Conservation (phyloP, 2,797 vertebrate species). For the Parambassis ranga region DNA sequence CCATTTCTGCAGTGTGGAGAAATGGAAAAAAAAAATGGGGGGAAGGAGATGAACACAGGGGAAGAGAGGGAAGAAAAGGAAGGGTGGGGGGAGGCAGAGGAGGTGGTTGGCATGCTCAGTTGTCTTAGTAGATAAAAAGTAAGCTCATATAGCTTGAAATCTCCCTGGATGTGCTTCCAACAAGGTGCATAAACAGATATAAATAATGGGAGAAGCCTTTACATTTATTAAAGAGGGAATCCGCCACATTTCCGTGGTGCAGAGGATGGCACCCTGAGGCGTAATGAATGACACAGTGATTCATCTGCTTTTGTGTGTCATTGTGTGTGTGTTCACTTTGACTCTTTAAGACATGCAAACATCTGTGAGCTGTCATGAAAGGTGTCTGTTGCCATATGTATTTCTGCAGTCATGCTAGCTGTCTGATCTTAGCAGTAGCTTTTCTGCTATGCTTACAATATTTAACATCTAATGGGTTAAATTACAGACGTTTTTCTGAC, state of each 20-base stretch:
- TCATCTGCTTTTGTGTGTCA: slow-evolving; percentile 38
- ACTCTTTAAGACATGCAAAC: slow-evolving; percentile 31
- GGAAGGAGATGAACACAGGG: slow-evolving; percentile 18
- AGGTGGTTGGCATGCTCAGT: slow-evolving; percentile 48
- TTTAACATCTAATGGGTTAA: too few species aligned
- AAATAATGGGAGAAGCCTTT: slow-evolving; percentile 65
- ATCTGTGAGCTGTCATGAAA: slow-evolving; percentile 48
- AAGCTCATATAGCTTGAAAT: slow-evolving; percentile 80
- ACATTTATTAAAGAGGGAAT: slow-evolving; percentile 69
- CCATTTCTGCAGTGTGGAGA: slow-evolving; percentile 65
- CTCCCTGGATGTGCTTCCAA: slow-evolving; percentile 71
- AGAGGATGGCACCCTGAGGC: slow-evolving; percentile 58
- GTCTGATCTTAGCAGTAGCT: slow-evolving; percentile 13
- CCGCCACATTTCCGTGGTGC: slow-evolving; percentile 43
- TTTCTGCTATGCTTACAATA: too few species aligned
- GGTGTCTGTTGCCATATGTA: slow-evolving; percentile 41
- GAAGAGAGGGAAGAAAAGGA: slow-evolving; percentile 12
- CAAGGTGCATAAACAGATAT: slow-evolving; percentile 67
- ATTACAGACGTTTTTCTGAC: too few species aligned
- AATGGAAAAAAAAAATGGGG: slow-evolving; percentile 14
- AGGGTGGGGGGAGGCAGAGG: slow-evolving; percentile 9
- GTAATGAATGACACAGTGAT: slow-evolving; percentile 55
- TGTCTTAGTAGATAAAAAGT: slow-evolving; percentile 73
- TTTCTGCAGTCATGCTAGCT: neutral
- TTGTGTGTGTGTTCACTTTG: neutral